Evolutionary conservation across 2,888 invertebrate species (phyloP), one percentile per base, ranked within the genome.

Genomic region (Gymnosoma rotundatum): DNA sequence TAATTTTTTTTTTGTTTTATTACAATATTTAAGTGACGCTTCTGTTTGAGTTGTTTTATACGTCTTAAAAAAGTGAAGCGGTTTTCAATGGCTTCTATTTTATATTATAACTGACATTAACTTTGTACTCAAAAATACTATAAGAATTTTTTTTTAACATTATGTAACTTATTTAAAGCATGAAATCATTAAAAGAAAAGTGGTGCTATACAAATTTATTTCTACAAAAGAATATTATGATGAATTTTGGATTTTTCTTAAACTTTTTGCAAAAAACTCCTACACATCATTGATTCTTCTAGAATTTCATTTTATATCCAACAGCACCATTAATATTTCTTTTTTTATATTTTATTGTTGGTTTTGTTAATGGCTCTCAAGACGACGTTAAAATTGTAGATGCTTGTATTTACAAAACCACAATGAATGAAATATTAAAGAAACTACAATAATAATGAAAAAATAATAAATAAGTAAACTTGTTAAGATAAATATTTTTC

Each of bases 311-410:
- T 12, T 25, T 18, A 38, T 0, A 48, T 48, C 38, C 58, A n/a
- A 18, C 50, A 76, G 36, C 20, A 12, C 3, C 16, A 18, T 9
- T 7, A 25, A 18, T 48, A n/a, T 25, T 58, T 67, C 14, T 18
- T 45, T 52, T 42, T 10, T 16, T 20, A n/a, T 16, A 16, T 67
- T 69, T 61, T 76, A 60, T 54, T 78, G 61, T 69, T 69, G 56
- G 20, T 69, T 78, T 61, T 67, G 76, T 76, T 76, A 76, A 76
- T 76, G 76, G 76, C 67, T 76, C 83, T 83, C 83, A 67, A 73
- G 83, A 83, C 79, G 83, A 83, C 83, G 80, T 83, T 83, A 83
- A 83, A 58, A 83, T 83, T 80, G 79, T 66, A 60, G 74, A 69
- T 69, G 61, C 61, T 61, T 20, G 36, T 48, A 18, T 18, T 7